phyloP scores from a whole-genome alignment of 2,113 vertebrate genomes.

The Muntiacus reevesi region DNA sequence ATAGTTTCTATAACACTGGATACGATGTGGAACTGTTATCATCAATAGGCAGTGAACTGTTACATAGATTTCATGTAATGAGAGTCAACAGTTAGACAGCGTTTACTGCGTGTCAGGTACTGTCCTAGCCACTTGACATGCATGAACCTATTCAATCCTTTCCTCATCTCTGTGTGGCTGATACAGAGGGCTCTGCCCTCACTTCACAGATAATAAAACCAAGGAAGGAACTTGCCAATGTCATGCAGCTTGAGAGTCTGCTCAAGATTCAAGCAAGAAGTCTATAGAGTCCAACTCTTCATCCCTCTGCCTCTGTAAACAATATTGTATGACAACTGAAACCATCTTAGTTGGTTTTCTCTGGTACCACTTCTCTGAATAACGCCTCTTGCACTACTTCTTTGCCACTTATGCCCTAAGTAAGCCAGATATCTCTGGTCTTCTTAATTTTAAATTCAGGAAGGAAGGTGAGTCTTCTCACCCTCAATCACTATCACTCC shows the following conservation, averaged over 20 bases:
- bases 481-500: background rate
- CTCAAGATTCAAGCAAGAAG: background rate
- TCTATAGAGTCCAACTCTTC: background rate
- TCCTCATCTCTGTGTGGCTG: background rate
- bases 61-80: background rate
- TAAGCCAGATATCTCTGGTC: background rate
- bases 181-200: background rate
- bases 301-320: background rate
- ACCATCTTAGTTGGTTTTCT: background rate
- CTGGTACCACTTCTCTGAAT: background rate
- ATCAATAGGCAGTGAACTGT: background rate
- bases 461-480: background rate
- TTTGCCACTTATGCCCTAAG: background rate
- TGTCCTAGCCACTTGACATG: background rate
- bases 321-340: background rate
- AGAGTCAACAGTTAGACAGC: background rate
- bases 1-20: background rate
- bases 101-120: background rate
- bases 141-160: background rate
- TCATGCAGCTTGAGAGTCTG: background rate
- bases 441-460: background rate
- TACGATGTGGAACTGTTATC: background rate
- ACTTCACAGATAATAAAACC: background rate
- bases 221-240: background rate
- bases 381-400: background rate